Evolutionary conservation across 2,888 invertebrate species (phyloP).

Genomic region (Margaritifera margaritifera): DNA sequence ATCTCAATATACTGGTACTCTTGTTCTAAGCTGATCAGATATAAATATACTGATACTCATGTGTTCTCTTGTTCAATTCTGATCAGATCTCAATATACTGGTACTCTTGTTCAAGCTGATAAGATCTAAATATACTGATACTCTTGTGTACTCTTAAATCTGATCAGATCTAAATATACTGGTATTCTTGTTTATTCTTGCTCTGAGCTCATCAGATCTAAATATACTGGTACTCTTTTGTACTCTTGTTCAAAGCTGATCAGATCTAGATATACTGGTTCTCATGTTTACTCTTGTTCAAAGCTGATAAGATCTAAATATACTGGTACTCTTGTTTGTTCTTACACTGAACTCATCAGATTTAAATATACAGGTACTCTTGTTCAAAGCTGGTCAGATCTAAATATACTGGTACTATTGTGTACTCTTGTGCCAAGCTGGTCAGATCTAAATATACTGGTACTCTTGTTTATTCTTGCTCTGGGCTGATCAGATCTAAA

Average conservation of each 20-base stretch:
- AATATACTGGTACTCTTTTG: neutral
- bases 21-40: neutral
- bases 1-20: neutral
- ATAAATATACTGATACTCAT: too few relatives aligned
- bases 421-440: too few relatives aligned
- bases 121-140: neutral
- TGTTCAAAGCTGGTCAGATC: conserved; percentile 1
- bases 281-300: too few relatives aligned
- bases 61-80: too few relatives aligned
- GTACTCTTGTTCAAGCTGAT: neutral
- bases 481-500: neutral
- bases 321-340: neutral
- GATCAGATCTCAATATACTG: neutral
- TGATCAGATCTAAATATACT: too few relatives aligned
- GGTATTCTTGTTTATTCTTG: neutral
- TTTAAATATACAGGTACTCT: neutral
- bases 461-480: neutral
- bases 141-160: too few relatives aligned
- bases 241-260: too few relatives aligned
- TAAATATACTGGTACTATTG: neutral
- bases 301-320: too few relatives aligned
- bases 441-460: too few relatives aligned
- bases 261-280: neutral
- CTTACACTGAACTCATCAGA: neutral
- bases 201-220: neutral